These are phyloP conservation scores for Ophion ellenae DNA, from an alignment of 2,888 invertebrate genomes.

Conservation along the genomic window DNA sequence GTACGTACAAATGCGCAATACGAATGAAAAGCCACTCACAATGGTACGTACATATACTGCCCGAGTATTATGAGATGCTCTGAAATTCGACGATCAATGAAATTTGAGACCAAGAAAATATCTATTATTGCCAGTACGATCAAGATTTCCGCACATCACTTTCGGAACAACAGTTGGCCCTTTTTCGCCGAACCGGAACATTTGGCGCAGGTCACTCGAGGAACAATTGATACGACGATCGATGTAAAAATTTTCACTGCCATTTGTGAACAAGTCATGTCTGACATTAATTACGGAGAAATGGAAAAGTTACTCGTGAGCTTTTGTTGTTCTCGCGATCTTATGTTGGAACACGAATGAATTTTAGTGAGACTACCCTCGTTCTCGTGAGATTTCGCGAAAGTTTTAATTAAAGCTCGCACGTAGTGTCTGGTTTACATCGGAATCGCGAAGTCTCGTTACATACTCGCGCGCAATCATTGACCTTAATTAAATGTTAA, in stretches of 20 bases:
- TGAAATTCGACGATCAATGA: background rate
- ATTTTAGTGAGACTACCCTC: constrained; percentile 21
- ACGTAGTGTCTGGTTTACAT: constrained; percentile 23
- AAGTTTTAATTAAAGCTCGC: constrained; percentile 57
- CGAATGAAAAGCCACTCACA: no score
- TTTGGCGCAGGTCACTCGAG: no score
- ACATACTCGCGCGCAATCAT: constrained; percentile 37
- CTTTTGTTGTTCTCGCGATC: background rate
- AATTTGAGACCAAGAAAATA: no score
- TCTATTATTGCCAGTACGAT: no score
- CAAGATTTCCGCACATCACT: no score
- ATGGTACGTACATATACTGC: no score
- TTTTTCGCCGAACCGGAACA: no score
- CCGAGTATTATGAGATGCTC: background rate
- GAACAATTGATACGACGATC: no score
- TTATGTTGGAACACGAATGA: constrained; percentile 7
- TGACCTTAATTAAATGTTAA: constrained; percentile 57
- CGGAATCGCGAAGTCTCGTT: constrained; percentile 13
- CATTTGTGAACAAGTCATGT: no score
- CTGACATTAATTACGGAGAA: background rate
- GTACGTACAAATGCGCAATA: no score
- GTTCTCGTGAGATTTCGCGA: constrained; percentile 25
- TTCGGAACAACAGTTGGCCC: no score
- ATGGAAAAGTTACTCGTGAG: background rate
- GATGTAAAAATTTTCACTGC: no score